Evolutionary conservation across 2,113 vertebrate species (phyloP).

Genomic region (Halcyon malimbica): DNA sequence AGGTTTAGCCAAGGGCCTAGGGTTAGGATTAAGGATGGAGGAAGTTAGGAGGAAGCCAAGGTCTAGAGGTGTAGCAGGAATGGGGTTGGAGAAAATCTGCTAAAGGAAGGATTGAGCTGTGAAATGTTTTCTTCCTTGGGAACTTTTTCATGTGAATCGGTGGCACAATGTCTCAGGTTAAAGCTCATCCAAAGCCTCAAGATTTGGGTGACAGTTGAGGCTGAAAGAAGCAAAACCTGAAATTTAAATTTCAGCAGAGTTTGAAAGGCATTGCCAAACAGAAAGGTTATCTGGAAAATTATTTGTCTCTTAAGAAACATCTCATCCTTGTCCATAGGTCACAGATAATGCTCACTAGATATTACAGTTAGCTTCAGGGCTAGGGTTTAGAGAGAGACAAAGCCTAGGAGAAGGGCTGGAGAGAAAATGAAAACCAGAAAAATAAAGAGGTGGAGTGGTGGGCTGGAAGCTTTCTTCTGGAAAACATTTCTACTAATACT

Average conservation of each 20-base stretch:
- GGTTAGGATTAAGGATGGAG: background rate
- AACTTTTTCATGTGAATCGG: background rate
- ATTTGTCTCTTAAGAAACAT: background rate
- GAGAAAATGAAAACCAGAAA: background rate
- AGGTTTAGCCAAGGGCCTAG: accelerated
- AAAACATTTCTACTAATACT: background rate
- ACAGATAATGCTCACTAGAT: background rate
- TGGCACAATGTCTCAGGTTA: background rate
- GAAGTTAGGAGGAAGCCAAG: background rate
- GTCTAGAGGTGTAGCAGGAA: background rate
- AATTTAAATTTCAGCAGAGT: background rate
- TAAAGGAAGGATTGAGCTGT: background rate
- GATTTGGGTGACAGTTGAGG: background rate
- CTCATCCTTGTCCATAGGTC: background rate
- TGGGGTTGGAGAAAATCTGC: background rate
- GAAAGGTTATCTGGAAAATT: background rate
- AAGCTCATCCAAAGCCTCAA: background rate
- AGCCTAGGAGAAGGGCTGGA: background rate
- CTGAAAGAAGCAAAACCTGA: background rate
- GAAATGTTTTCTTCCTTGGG: background rate
- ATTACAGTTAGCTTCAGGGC: background rate
- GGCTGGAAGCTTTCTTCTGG: background rate
- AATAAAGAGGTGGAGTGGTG: background rate
- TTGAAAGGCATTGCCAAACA: background rate
- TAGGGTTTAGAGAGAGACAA: background rate